Evolutionary conservation across 2,113 vertebrate genomes (phyloP), one percentile per base, ranked within the genome.

Genomic region (Tylochromis polylepis): DNA sequence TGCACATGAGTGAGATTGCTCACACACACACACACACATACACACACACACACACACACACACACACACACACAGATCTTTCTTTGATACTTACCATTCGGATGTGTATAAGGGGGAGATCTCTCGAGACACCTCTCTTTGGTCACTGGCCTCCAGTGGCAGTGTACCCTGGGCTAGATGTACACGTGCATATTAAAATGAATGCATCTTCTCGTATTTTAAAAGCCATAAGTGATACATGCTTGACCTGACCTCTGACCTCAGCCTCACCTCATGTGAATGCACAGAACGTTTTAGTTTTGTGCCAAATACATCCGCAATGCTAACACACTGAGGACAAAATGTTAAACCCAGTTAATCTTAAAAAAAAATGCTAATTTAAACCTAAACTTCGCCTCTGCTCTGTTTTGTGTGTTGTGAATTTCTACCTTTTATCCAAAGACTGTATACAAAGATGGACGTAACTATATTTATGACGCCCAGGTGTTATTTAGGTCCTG

Each of bases 81-180:
- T 57, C 11, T 22, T 24, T 29, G 4, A 11, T 3, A 83, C 92
- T 6, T 41, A 94, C 94, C 86, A 67, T 83, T 94, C 91, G 0
- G 87, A 49, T 2, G 77, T 20, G 20, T 11, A 22, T 27, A 90
- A 3, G 12, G 93, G 90, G 9, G 92, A 93, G 27, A 91, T 81
- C 9, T 94, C 93, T 15, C 59, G 83, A 62, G 91, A 83, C 38
- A 1, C 2, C 24, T 93, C 94, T 67, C 3, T 81, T 12, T 67
- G 92, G 79, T 88, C 85, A 2, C 88, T 92, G 11, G 1, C 57
- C 75, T 95, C 91, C 82, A 94, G 89, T 4, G 20, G 34, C n/a
- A 88, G 82, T 5, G 41, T 20, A 20, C 9, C 53, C 4, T 49
- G 29, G 20, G 12, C 94, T 95, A 78, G 11, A 92, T 51, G 43